Evolutionary conservation across 2,113 vertebrate species (phyloP), one percentile per base, ranked within the genome.

Genomic region (Seriola rivoliana): DNA sequence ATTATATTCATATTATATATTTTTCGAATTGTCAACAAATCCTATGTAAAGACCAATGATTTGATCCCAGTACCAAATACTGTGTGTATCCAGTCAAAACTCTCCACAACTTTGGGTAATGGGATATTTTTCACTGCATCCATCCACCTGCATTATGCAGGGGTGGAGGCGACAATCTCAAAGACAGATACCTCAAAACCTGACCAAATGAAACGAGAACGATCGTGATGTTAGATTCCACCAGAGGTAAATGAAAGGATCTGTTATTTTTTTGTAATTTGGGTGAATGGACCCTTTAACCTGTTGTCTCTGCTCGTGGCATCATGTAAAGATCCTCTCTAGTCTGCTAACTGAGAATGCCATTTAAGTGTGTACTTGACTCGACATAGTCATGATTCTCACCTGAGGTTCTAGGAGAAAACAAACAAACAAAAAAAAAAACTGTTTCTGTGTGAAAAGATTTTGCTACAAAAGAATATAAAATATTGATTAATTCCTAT

Each of bases 391-490:
- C 91, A 82, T 85, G 90, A 93, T 91, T 94, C 91, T 91, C 93
- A 91, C 91, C 85, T 85, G 75, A 89, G 88, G 83, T 90, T 94
- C 92, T 91, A 91, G 84, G 86, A 85, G 79, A 88, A 87, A 89
- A 92, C 29, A 88, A 85, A 75, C 48, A 81, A 81, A 40, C 78
- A 81, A 40, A 67, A 63, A 86, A 85, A 92, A 90, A 72, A 90
- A 50, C 48, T 82, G 85, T 93, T 93, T 93, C 84, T 94, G 93
- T 95, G 94, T 94, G 90, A 89, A 93, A 92, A 92, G 82, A 88
- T 93, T 95, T 95, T 95, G 90, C 90, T 95, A 95, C 93, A 94
- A 95, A 95, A 93, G 57, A 85, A 91, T 91, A 95, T 95, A 95
- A 96, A 95, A 91, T 83, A 91, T 82, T 89, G 80, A 91, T 92